Base-by-base conservation (phyloP, 2,113 vertebrate genomes). In the Corydoras maculifer region DNA sequence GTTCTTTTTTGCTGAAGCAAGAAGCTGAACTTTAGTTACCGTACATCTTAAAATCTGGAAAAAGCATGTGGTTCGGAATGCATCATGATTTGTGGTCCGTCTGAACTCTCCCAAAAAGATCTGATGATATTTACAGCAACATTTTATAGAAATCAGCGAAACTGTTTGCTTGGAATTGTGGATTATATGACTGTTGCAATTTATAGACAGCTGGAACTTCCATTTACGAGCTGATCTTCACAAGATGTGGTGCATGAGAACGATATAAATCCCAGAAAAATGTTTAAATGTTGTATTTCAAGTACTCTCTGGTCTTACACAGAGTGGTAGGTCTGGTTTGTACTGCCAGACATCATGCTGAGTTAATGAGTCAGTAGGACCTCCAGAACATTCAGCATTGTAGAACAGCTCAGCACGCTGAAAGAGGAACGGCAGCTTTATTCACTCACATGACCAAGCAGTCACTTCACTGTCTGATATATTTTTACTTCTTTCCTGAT, bases 341-440 rank as follows among this genome's bases (percentile, higher is more conserved):
- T 62, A 35, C 31, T 61, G 25, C 58, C 8, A 59, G 58, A 50
- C 18, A 59, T 8, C 35, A 43, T 43, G 35, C 35, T 43, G 35
- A 43, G 35, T 43, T 43, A 43, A 43, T 43, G 35, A 43, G 35
- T 43, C 35, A 43, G 4, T 43, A 43, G 35, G 35, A 14, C 50
- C 7, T n/a, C 30, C 64, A 55, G 51, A 62, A 72, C 51, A 18
- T 48, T 7, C 14, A 70, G 57, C 57, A 15, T 9, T 76, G 83
- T 82, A 79, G 81, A 82, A 78, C 68, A 64, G 51, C 69, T 25
- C 58, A 50, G 70, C 72, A 75, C 81, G 76, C 82, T 82, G 79
- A 80, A 72, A 68, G 8, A 54, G 74, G 62, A 77, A 43, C 35
- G 35, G 4, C 35, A 43, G 35, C 35, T 43, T 43, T 8, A 8